A percentile compares a stretch with the other conserved stretches of the same genome.
Evolutionary conservation across 2,797 vertebrate species (phyloP).

Genomic region (Cetoscarus ocellatus): DNA sequence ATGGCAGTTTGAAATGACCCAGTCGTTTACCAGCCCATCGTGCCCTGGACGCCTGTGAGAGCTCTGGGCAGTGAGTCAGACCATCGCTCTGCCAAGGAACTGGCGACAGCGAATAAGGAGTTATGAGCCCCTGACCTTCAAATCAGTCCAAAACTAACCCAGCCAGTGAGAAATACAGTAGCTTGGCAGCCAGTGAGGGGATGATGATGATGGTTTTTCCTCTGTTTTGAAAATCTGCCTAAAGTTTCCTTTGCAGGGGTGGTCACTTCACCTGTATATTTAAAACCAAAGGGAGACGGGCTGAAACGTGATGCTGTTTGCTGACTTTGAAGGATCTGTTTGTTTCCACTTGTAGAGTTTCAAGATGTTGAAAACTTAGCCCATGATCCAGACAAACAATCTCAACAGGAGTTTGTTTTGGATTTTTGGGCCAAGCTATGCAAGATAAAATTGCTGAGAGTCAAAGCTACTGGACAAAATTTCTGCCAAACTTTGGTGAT

Average conservation of each 20-base stretch:
- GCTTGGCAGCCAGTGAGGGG: constrained; percentile 33
- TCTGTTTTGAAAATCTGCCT: constrained; percentile 49
- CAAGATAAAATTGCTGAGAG: constrained; percentile 30
- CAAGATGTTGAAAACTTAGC: constrained; percentile 18
- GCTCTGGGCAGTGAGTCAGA: constrained; percentile 59
- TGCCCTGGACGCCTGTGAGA: constrained; percentile 59
- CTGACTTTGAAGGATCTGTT: constrained; percentile 15
- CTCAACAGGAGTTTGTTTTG: constrained; percentile 13
- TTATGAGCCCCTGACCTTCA: constrained; percentile 65
- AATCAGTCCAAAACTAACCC: constrained; percentile 59
- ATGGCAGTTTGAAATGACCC: constrained; percentile 62
- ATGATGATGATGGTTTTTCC: constrained; percentile 55
- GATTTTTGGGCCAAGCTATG: constrained; percentile 1
- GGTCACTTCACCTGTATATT: constrained; percentile 55
- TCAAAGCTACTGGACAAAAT: neutral
- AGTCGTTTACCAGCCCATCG: constrained; percentile 57
- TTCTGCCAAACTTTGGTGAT: neutral
- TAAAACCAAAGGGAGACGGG: constrained; percentile 10
- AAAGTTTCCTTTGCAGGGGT: constrained; percentile 45
- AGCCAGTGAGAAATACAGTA: constrained; percentile 52
- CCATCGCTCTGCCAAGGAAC: constrained; percentile 61
- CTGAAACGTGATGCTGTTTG: constrained; percentile 31
- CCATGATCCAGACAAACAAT: constrained; percentile 27
- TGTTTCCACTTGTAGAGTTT: constrained; percentile 15
- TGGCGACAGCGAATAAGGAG: constrained; percentile 55